Evolutionary conservation across 1,140 invertebrate genomes (phyloP).

Genomic region (Drosophila bipectinata): DNA sequence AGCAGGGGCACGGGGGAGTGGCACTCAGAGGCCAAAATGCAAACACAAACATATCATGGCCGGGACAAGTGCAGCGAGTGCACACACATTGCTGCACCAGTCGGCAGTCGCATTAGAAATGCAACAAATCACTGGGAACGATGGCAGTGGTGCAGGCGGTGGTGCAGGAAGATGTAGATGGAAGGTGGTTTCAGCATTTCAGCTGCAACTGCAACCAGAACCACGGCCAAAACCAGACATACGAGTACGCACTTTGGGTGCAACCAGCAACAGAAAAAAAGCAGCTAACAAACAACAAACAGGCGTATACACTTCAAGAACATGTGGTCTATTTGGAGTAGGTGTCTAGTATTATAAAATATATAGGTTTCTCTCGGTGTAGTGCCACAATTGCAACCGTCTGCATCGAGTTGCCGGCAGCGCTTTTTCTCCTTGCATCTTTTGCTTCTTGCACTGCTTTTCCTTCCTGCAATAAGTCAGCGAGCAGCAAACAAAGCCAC

Average conservation of each 20-base stretch:
- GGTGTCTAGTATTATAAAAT: background rate
- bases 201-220: conserved; percentile 51
- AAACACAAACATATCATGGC: conserved; percentile 63
- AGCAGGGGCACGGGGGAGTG: background rate
- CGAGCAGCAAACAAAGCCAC: conserved; percentile 75
- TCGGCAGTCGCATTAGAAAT: conserved; percentile 75
- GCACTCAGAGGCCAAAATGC: conserved; percentile 43
- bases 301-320: background rate
- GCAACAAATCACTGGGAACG: conserved; percentile 72
- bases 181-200: conserved; percentile 24
- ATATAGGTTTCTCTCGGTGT: background rate
- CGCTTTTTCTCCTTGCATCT: conserved; percentile 53
- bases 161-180: conserved; percentile 16
- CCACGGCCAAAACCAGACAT: conserved; percentile 72
- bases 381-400: conserved; percentile 48
- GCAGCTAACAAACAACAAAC: conserved; percentile 7
- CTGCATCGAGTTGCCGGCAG: conserved; percentile 72
- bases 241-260: conserved; percentile 79
- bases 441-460: conserved; percentile 34
- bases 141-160: conserved; percentile 42
- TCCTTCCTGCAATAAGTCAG: conserved; percentile 80
- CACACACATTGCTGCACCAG: conserved; percentile 40
- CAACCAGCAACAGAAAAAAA: conserved; percentile 59
- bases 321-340: too few relatives aligned
- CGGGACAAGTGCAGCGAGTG: conserved; percentile 67